A percentile compares a stretch with the other conserved stretches of the same genome.
Conservation (phyloP, 1,140 invertebrate species). For the Ooceraea biroi region DNA sequence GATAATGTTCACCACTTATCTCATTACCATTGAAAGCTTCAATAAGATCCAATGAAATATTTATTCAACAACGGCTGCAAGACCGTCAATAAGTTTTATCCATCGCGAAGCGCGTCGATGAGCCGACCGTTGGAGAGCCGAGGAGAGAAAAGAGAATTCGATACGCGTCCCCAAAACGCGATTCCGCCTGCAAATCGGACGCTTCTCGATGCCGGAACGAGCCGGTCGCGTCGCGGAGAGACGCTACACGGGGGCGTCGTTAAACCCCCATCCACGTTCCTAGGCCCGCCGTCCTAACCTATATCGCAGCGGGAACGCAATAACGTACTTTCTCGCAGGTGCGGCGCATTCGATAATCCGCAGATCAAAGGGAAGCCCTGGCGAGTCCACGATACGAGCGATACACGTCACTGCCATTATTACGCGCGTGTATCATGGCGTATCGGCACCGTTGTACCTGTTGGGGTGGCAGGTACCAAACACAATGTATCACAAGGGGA, state of each 20-base stretch:
- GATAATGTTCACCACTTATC: not conserved
- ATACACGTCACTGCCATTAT: conserved; percentile 78
- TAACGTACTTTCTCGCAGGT: conserved; percentile 76
- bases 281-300: conserved; percentile 77
- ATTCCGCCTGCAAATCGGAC: not conserved
- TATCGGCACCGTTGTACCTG: conserved; percentile 78
- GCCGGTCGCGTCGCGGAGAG: not conserved
- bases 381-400: conserved; percentile 60
- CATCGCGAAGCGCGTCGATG: not conserved
- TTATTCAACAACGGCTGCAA: not conserved
- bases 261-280: not conserved
- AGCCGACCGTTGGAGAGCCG: not conserved
- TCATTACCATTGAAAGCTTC: not conserved
- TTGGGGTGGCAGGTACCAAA: conserved; percentile 83
- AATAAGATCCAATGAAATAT: not conserved
- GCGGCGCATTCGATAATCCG: conserved; percentile 78
- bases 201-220: not conserved
- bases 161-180: not conserved
- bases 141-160: not conserved
- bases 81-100: conserved; percentile 17
- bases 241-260: not conserved
- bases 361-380: conserved; percentile 81
- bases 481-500: conserved; percentile 80
- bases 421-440: conserved; percentile 59
- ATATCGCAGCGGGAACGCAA: conserved; percentile 51